Base-by-base conservation (phyloP, 2,888 invertebrate genomes). In the Strigamia maritima region DNA sequence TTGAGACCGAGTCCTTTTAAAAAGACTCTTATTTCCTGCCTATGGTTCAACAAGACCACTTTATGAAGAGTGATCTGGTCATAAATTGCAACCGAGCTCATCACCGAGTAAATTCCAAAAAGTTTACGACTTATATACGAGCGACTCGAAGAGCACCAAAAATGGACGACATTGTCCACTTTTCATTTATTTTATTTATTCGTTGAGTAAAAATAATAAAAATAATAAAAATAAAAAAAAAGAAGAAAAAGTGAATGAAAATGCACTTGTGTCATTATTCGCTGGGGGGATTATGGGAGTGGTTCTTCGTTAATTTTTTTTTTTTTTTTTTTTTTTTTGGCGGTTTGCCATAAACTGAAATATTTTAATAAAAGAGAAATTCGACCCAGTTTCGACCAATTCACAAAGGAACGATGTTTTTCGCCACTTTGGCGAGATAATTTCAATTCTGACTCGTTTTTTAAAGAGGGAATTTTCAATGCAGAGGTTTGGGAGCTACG, bases 291-390 rank as follows among this genome's bases (percentile, higher is more conserved):
- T 60, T 60, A 60, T 60, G 60, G 60, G 19, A n/a, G 49, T 8
- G 60, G 22, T 16, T 44, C 14, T 7, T 1, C 4, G 44, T 44
- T 3, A 2, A 2, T 14, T 44, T 44, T 44, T 44, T 14, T 31
- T 12, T 12, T 16, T 44, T 2, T 12, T 16, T 2, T 60, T 60
- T 19, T 60, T 16, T 19, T 60, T 60, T 19, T 60, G 60, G 60
- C 60, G 19, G 19, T 8, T 19, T 19, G 60, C 60, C 60, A 60
- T 31, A 19, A 60, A n/a, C 3, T 19, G 60, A 24, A 60, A 10
- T 60, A 60, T 60, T 60, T 60, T 60, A 60, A 60, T 60, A 60
- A 60, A 60, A 60, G 60, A 60, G 60, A 19, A 60, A 60, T 60
- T 60, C 2, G 19, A 60, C 22, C 22, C 22, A 19, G 60, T 60